Conservation (phyloP, 2,797 vertebrate species). For the Molossus molossus region DNA sequence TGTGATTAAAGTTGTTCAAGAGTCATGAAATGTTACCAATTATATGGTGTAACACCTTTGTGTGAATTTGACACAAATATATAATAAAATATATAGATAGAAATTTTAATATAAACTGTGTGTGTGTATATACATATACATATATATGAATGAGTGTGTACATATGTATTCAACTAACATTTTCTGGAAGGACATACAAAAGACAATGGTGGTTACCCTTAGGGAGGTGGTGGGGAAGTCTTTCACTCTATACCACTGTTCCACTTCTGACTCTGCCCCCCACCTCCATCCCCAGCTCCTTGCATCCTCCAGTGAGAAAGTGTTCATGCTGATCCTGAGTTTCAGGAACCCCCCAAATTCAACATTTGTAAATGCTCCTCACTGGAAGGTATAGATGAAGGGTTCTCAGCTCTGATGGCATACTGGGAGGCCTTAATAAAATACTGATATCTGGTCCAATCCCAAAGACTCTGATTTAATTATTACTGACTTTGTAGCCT, state of each 20-base stretch:
- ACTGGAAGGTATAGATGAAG: neutral
- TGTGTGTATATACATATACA: neutral
- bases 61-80: conserved; percentile 28
- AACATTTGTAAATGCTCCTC: neutral
- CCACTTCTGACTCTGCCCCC: neutral
- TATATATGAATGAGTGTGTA: neutral
- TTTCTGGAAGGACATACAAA: neutral
- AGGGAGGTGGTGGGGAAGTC: neutral
- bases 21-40: neutral
- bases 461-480: neutral
- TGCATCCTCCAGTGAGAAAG: neutral
- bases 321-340: neutral
- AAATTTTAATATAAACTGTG: neutral
- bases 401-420: neutral
- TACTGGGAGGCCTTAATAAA: neutral
- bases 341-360: neutral
- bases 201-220: neutral
- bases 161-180: neutral
- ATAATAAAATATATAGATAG: neutral
- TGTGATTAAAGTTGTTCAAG: neutral
- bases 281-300: too few species aligned
- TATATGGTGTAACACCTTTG: neutral
- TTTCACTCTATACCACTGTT: neutral
- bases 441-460: neutral
- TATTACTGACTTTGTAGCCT: neutral